These are phyloP conservation scores for Saturnia pavonia DNA, from an alignment of 2,888 invertebrate genomes.

Conservation along the genomic window DNA sequence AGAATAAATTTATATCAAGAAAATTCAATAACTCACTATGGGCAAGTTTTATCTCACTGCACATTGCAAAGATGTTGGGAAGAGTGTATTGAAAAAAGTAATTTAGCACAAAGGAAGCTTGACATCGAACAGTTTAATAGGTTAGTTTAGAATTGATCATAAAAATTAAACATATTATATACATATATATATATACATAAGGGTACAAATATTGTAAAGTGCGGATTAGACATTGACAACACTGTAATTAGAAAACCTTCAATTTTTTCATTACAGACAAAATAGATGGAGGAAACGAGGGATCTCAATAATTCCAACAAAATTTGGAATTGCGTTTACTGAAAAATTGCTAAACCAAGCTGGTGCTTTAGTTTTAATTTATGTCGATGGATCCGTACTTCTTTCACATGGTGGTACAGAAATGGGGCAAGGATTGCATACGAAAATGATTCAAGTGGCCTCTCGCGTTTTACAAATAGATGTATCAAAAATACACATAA, in stretches of 20 bases:
- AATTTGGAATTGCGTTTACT: slow-evolving; percentile 92
- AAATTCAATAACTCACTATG: slow-evolving; percentile 89
- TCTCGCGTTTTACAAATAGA: slow-evolving; percentile 87
- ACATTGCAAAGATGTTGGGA: slow-evolving; percentile 89
- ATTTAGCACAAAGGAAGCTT: slow-evolving; percentile 81
- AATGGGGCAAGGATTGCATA: slow-evolving; percentile 98
- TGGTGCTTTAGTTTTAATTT: slow-evolving; percentile 93
- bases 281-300: slow-evolving; percentile 95
- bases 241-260: background rate
- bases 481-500: slow-evolving; percentile 88
- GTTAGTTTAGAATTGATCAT: slow-evolving; percentile 59
- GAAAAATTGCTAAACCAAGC: slow-evolving; percentile 90
- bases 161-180: background rate
- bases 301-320: slow-evolving; percentile 90
- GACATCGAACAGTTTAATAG: slow-evolving; percentile 87
- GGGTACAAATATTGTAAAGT: background rate
- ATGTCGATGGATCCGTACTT: slow-evolving; percentile 93
- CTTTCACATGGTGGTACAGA: slow-evolving; percentile 96
- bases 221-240: background rate
- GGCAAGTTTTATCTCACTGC: slow-evolving; percentile 87
- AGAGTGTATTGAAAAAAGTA: slow-evolving; percentile 87
- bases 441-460: slow-evolving; percentile 97
- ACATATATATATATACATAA: background rate
- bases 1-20: slow-evolving; percentile 90
- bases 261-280: slow-evolving; percentile 71